Evolutionary conservation across 2,888 invertebrate species (phyloP), one percentile per base, ranked within the genome.

Genomic region (Agelastica alni): DNA sequence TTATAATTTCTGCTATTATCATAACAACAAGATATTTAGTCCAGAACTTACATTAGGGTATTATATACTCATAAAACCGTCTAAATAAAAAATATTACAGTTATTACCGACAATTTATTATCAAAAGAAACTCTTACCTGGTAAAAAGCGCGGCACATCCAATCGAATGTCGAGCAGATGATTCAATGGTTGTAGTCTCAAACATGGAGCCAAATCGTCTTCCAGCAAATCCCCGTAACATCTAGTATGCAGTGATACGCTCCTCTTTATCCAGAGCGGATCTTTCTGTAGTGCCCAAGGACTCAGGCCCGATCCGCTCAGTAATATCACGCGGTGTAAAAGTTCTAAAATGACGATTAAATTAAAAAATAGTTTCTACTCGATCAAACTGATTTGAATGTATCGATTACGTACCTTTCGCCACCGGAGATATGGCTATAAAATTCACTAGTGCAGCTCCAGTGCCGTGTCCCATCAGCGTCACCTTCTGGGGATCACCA

Each of bases 361-460:
- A n/a, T n/a, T n/a, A n/a, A n/a, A n/a, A n/a, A n/a, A n/a, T n/a
- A n/a, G n/a, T n/a, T n/a, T n/a, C n/a, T n/a, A n/a, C n/a, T n/a
- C n/a, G n/a, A n/a, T n/a, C n/a, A n/a, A n/a, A n/a, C n/a, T n/a
- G n/a, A n/a, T n/a, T n/a, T n/a, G n/a, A n/a, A n/a, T n/a, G n/a
- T n/a, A n/a, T 2, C 26, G 6, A 26, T 26, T 10, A 31, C 18
- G 9, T 80, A 95, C 96, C 94, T 85, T 90, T 90, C 42, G 93
- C 91, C 66, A 96, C 93, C 13, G 97, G 96, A 28, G 98, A 96
- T 26, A 97, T 91, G 64, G 96, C 89, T 53, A 99, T 87, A 71
- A 97, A 90, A 80, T 98, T 97, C 65, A 96, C 96, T 44, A 97
- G 83, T 1, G 96, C 94, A 6, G 97, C 98, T 4, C 99, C 99